Evolutionary conservation across 2,888 invertebrate genomes (phyloP).

Genomic region (Ferdinandea cuprea): DNA sequence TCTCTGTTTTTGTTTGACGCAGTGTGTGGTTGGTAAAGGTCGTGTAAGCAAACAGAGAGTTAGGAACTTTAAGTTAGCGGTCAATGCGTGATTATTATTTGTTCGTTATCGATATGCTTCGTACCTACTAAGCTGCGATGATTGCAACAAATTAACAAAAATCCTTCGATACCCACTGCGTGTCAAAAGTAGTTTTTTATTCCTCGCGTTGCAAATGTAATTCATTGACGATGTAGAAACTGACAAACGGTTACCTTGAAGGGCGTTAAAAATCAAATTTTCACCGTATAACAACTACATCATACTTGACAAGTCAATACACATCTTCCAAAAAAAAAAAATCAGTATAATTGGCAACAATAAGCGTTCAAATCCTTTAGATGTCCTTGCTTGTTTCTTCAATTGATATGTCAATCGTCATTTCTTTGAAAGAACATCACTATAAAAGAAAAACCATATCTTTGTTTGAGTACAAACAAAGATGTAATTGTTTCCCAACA

Average conservation of each 20-base stretch:
- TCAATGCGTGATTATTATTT: no score
- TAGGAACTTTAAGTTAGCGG: no score
- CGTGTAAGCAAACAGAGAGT: no score
- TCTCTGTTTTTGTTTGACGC: no score
- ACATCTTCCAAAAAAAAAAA: slow-evolving; percentile 5
- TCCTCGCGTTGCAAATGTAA: not conserved
- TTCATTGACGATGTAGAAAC: not conserved
- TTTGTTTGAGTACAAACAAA: slow-evolving; percentile 36
- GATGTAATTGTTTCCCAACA: slow-evolving; percentile 12
- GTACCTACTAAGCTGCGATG: no score
- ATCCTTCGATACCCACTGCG: no score
- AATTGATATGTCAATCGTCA: slow-evolving; percentile 50
- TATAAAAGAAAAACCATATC: not conserved
- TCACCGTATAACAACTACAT: not conserved
- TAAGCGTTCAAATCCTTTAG: slow-evolving; percentile 7
- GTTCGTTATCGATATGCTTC: no score
- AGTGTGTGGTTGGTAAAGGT: no score
- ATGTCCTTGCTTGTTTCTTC: slow-evolving; percentile 32
- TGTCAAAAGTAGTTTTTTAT: no score
- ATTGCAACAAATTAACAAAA: no score
- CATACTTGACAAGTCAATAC: slow-evolving; percentile 26
- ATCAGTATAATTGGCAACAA: not conserved
- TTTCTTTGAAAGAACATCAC: slow-evolving; percentile 1
- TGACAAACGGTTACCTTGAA: slow-evolving; percentile 38
- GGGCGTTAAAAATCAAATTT: slow-evolving; percentile 28